Evolutionary conservation across 2,113 vertebrate genomes (phyloP).

Genomic region (Romanogobio albipinnatus): DNA sequence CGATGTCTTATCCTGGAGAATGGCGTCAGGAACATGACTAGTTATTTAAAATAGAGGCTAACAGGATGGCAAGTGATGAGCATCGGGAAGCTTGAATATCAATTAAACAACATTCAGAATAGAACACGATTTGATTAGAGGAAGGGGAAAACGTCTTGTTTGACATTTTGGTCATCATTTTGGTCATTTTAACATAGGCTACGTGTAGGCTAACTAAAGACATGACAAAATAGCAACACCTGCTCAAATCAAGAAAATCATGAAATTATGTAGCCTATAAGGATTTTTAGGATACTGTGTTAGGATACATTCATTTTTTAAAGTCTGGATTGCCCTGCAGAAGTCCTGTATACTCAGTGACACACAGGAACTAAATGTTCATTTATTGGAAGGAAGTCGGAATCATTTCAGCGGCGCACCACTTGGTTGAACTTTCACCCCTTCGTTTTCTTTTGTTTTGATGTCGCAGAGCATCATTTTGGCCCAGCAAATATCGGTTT

Average conservation of each 20-base stretch:
- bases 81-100: background rate
- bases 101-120: background rate
- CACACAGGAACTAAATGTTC: constrained; percentile 43
- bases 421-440: constrained; percentile 62
- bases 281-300: background rate
- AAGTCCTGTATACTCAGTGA: background rate
- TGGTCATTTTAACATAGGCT: background rate
- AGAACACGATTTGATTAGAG: background rate
- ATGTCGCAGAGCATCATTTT: constrained; percentile 38
- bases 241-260: too few relatives aligned
- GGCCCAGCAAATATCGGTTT: background rate
- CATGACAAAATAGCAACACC: background rate
- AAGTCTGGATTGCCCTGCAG: background rate
- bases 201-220: background rate
- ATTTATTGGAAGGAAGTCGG: constrained; percentile 7
- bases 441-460: constrained; percentile 68
- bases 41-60: background rate
- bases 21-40: background rate
- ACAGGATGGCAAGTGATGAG: background rate
- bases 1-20: background rate
- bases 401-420: constrained; percentile 55
- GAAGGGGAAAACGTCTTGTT: background rate
- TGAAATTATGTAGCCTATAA: background rate
- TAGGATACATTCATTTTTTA: background rate
- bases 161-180: too few relatives aligned